phyloP scores from a whole-genome alignment of 2,113 vertebrate genomes.

The Reinhardtius hippoglossoides region DNA sequence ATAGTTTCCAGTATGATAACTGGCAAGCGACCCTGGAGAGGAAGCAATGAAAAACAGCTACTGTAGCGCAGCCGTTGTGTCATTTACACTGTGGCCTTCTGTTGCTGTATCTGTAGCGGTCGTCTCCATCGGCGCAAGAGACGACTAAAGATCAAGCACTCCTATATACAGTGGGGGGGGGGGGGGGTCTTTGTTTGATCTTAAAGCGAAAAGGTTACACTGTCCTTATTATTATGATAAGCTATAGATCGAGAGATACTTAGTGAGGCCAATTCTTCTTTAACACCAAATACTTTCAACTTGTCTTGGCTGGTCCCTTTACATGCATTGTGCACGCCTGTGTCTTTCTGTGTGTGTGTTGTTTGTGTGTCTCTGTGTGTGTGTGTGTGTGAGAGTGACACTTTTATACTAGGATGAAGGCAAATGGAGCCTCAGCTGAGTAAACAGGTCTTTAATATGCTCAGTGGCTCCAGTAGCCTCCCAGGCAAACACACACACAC shows the following conservation, averaged over 20 bases:
- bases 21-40: conserved; percentile 12
- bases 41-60: not conserved
- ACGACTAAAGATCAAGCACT: conserved; percentile 45
- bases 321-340: not conserved
- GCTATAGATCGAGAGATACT: conserved; percentile 52
- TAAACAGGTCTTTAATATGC: conserved; percentile 86
- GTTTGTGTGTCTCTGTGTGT: conserved; percentile 36
- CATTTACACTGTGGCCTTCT: conserved; percentile 14
- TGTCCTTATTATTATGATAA: conserved; percentile 78
- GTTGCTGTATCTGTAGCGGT: conserved; percentile 5
- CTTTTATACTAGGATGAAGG: conserved; percentile 50
- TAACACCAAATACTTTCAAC: conserved; percentile 31
- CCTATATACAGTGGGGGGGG: conserved; percentile 26
- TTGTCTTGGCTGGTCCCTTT: conserved; percentile 53
- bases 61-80: not conserved
- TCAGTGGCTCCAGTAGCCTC: conserved; percentile 76
- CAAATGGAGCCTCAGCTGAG: conserved; percentile 81
- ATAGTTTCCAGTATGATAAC: conserved; percentile 39
- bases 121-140: conserved; percentile 30
- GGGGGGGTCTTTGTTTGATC: conserved; percentile 50
- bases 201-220: conserved; percentile 73
- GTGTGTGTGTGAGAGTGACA: conserved; percentile 22
- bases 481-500: conserved; percentile 59
- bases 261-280: conserved; percentile 24
- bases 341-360: not conserved